Evolutionary conservation across 2,113 vertebrate species (phyloP).

Genomic region (Tragelaphus imberbis): DNA sequence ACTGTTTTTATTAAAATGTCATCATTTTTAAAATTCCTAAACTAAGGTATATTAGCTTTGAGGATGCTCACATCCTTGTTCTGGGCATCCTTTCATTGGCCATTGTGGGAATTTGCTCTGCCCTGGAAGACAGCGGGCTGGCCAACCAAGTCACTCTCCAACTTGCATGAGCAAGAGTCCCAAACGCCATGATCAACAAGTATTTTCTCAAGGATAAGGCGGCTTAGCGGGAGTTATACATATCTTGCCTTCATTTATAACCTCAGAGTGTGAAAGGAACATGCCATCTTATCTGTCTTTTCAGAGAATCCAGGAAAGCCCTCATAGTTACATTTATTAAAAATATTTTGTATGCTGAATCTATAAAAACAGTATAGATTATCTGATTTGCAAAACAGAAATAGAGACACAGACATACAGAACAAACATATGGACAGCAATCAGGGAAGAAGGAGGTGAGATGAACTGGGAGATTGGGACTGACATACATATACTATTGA

Average conservation of each 20-base stretch:
- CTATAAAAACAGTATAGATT: neutral
- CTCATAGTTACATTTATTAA: neutral
- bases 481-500: neutral
- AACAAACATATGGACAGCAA: neutral
- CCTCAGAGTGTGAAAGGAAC: neutral
- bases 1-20: neutral
- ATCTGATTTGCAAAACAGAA: neutral
- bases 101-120: neutral
- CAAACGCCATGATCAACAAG: neutral
- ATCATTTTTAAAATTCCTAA: neutral
- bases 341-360: neutral
- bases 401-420: neutral
- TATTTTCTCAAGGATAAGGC: neutral
- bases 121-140: neutral
- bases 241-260: neutral
- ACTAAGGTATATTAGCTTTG: neutral
- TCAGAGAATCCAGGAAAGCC: neutral
- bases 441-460: neutral
- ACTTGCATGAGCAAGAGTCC: neutral
- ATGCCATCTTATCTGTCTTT: too few relatives aligned
- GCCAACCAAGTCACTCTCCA: neutral
- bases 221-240: neutral
- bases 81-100: neutral
- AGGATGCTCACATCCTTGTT: neutral
- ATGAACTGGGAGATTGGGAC: neutral